A percentile compares a stretch with the other conserved stretches of the same genome.
Evolutionary conservation across 92 coral and sea anemone species (phyloP).

Genomic region (Virgularia gustaviana): DNA sequence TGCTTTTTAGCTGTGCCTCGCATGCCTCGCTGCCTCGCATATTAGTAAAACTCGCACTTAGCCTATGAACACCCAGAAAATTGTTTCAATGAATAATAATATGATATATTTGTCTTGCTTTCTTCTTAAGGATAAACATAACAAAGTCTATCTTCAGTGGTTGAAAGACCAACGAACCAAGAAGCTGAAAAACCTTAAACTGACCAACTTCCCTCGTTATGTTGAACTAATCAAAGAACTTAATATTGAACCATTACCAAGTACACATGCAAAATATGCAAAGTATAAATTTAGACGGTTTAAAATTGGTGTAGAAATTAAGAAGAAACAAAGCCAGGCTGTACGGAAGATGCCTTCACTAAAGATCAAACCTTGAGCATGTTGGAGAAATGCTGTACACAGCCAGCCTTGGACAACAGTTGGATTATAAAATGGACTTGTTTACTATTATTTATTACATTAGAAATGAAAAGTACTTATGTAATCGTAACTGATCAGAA

Average conservation of each 20-base stretch:
- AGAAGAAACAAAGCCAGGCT: conserved; percentile 63
- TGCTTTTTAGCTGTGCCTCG: no score
- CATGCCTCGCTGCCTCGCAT: no score
- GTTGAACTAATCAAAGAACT: conserved; percentile 62
- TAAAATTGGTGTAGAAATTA: conserved; percentile 83
- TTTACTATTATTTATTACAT: neutral
- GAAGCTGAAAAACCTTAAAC: conserved; percentile 66
- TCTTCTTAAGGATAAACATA: conserved; percentile 69
- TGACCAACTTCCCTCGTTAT: conserved; percentile 71
- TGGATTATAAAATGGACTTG: neutral
- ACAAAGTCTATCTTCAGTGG: conserved; percentile 84
- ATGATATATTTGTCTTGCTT: neutral
- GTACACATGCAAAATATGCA: conserved; percentile 72
- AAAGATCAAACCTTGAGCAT: no score
- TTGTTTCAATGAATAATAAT: no score
- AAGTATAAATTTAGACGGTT: conserved; percentile 82
- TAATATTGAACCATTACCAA: conserved; percentile 59
- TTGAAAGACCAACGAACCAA: conserved; percentile 69
- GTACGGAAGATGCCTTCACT: conserved; percentile 11
- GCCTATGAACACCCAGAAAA: no score
- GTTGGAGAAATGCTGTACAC: no score
- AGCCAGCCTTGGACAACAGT: no score
- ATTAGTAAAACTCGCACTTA: no score
- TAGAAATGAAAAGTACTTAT: neutral
- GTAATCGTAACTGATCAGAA: no score